Base-by-base conservation (phyloP, 2,113 vertebrate species). In the Xiphias gladius region DNA sequence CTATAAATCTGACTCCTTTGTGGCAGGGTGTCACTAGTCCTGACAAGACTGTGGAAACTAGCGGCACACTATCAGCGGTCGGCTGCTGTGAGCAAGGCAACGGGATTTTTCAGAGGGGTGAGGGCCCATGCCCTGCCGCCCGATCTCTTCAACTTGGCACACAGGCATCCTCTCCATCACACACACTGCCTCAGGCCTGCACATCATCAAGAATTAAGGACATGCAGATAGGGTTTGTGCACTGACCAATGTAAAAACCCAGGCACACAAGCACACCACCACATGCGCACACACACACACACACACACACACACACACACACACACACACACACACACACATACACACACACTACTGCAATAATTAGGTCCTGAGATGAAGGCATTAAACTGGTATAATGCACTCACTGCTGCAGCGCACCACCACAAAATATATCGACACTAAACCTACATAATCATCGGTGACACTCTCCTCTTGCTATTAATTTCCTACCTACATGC, bases 131-230 rank as follows among this genome's bases (percentile, higher is more conserved):
- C 78, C 76, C 89, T 88, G 85, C 85, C 71, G 80, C 83, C 82
- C 86, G 84, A 93, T 95, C 85, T 90, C 91, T 94, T 93, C 91
- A 87, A 86, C 91, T 93, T 89, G 91, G 89, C 89, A 93, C 84
- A 90, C 93, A 90, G 87, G 86, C 89, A 82, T 88, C 84, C 91
- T 91, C 94, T 95, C 93, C 94, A 93, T 95, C 94, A 95, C 89
- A 91, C 84, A 90, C 90, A 90, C 86, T 67, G 95, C 94, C 95
- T 88, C 76, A 93, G 94, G 95, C 94, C 91, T 86, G 86, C 91
- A 95, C 94, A 95, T 96, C 95, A 95, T 93, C 94, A 93, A 88
- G 92, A 95, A 96, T 96, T 95, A 95, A 94, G 94, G 91, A 95
- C 94, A 95, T 93, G 94, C 91, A 93, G 94, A 95, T 93, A 95